A percentile compares a stretch with the other conserved stretches of the same genome.
Conservation (phyloP, 2,797 vertebrate genomes). For the Rhinoraja longicauda region DNA sequence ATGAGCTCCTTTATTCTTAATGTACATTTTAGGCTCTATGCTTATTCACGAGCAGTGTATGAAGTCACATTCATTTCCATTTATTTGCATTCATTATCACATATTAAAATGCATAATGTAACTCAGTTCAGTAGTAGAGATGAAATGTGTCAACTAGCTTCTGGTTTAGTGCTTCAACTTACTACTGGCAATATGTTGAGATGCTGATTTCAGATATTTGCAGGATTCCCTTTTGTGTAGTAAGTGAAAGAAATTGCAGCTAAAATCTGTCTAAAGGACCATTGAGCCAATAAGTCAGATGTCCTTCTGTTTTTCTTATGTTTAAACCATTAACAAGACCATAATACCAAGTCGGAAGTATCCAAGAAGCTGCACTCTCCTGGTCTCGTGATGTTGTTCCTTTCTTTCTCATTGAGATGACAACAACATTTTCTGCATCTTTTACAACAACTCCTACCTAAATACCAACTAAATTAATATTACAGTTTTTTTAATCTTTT, state of each 20-base stretch:
- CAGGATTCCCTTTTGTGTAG: neutral
- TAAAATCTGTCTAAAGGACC: neutral
- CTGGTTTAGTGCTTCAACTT: conserved; percentile 24
- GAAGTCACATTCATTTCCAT: conserved; percentile 21
- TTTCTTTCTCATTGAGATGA: neutral
- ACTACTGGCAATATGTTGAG: neutral
- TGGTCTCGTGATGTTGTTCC: neutral
- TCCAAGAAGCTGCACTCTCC: neutral
- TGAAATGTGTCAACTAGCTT: conserved; percentile 30
- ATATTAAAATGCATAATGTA: conserved; percentile 27
- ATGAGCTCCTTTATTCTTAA: neutral
- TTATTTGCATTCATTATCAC: neutral
- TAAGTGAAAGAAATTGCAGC: neutral
- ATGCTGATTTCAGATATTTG: conserved; percentile 26
- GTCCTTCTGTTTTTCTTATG: neutral
- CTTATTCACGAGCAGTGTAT: neutral
- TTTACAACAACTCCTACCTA: neutral
- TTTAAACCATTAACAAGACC: neutral
- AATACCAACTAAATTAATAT: neutral
- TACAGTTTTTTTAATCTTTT: neutral
- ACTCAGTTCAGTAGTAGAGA: neutral
- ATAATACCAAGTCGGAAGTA: neutral
- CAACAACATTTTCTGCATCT: too few relatives aligned
- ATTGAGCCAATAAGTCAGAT: neutral
- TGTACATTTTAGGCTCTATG: neutral